Percentiles rank a stretch among this genome's conserved stretches.
These are phyloP conservation scores for Coccyzus lansbergi DNA, from an alignment of 2,797 vertebrate genomes.

Conservation along the genomic window DNA sequence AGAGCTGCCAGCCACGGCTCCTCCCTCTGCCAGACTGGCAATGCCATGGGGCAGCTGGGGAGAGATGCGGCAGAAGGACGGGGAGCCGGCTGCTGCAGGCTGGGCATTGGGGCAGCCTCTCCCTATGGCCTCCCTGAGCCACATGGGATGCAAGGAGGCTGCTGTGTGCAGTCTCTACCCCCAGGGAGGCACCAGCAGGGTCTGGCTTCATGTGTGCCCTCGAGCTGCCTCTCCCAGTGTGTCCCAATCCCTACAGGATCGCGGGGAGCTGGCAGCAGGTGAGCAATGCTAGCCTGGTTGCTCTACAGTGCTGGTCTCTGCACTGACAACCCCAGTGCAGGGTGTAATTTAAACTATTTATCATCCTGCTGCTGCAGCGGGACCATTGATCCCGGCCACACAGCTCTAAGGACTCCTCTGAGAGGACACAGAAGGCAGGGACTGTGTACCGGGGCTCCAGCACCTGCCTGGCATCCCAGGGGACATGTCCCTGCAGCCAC, in stretches of 20 bases:
- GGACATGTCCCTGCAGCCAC: not conserved
- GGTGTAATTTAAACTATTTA: constrained; percentile 55
- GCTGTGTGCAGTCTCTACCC: not conserved
- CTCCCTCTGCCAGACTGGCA: constrained; percentile 52
- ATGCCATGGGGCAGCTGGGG: not conserved
- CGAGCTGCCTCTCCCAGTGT: not conserved
- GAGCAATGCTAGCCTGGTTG: not conserved
- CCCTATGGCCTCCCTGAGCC: rapidly evolving
- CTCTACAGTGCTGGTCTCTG: not conserved
- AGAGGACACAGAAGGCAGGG: not conserved
- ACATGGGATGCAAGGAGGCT: rapidly evolving
- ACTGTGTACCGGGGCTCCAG: not conserved
- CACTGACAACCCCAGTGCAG: not conserved
- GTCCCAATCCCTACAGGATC: not conserved
- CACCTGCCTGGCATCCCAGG: not conserved
- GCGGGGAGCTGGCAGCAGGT: not conserved
- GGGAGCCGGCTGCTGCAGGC: not conserved
- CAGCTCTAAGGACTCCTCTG: constrained; percentile 25
- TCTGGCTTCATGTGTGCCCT: rapidly evolving
- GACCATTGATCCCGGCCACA: not conserved
- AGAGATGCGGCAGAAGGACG: not conserved
- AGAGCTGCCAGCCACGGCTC: constrained; percentile 57
- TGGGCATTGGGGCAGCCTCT: not conserved
- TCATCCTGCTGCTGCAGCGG: not conserved
- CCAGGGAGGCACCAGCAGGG: rapidly evolving